A percentile compares a stretch with the other conserved stretches of the same genome.
phyloP scores from a whole-genome alignment of 2,113 vertebrate genomes.

The Pygoscelis adeliae region DNA sequence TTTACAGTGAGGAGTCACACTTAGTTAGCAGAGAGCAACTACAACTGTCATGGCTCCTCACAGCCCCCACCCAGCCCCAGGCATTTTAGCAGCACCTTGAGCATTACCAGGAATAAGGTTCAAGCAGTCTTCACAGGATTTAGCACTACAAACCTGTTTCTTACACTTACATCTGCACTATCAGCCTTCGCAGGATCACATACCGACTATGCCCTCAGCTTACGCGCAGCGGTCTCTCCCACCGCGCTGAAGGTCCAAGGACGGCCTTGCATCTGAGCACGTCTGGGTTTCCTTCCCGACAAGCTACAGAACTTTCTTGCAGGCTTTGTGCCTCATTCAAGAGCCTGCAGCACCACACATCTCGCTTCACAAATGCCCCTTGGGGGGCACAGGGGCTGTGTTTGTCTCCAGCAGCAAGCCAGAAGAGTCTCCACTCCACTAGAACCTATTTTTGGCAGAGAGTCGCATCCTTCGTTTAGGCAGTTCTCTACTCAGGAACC shows the following conservation, averaged over 20 bases:
- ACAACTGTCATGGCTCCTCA: rapidly evolving
- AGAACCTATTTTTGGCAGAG: background rate
- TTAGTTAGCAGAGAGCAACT: background rate
- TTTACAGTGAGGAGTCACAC: background rate
- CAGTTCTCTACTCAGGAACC: rapidly evolving
- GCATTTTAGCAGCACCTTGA: background rate
- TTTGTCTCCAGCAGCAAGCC: rapidly evolving
- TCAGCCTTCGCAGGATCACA: rapidly evolving
- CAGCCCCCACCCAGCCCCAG: background rate
- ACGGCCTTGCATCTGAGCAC: rapidly evolving
- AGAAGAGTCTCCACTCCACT: rapidly evolving
- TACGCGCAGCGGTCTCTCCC: rapidly evolving
- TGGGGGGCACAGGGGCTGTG: too few relatives aligned
- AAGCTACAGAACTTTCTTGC: background rate
- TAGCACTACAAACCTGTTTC: background rate
- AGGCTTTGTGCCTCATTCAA: background rate
- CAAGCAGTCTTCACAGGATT: rapidly evolving
- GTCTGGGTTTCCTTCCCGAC: rapidly evolving
- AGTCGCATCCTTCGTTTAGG: background rate
- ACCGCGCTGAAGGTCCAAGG: rapidly evolving
- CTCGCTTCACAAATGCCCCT: rapidly evolving
- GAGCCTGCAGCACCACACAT: rapidly evolving
- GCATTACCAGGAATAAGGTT: rapidly evolving
- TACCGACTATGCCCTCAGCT: rapidly evolving
- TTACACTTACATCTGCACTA: rapidly evolving